phyloP scores from a whole-genome alignment of 1,140 invertebrate species.

The Neodiprion virginianus region DNA sequence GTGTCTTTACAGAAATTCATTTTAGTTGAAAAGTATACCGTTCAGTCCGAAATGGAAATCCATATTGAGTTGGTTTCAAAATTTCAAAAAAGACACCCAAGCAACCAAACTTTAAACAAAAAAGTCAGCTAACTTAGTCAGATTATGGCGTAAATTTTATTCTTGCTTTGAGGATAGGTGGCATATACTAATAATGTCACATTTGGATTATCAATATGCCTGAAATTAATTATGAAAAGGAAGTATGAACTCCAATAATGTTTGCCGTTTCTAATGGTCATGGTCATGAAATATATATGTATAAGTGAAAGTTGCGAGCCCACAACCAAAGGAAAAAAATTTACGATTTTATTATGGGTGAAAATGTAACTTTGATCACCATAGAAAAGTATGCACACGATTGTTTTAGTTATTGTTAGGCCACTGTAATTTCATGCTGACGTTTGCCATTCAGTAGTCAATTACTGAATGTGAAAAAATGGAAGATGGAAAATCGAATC shows the following conservation, averaged over 20 bases:
- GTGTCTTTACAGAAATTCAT: too few relatives aligned
- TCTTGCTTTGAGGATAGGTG: too few relatives aligned
- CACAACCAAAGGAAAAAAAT: background rate
- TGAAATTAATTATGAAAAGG: background rate
- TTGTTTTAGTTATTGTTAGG: slow-evolving; percentile 3
- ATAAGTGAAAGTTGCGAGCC: background rate
- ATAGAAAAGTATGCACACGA: background rate
- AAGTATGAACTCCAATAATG: background rate
- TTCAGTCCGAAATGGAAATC: too few relatives aligned
- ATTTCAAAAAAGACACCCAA: too few relatives aligned
- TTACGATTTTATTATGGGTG: background rate
- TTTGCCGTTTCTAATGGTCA: background rate
- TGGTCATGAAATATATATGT: background rate
- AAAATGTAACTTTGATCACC: background rate
- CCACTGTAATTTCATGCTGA: background rate
- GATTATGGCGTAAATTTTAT: too few relatives aligned
- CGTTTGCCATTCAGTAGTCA: background rate
- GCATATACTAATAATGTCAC: too few relatives aligned
- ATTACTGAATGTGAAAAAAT: background rate
- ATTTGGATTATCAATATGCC: background rate
- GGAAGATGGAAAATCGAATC: background rate
- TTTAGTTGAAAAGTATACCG: too few relatives aligned
- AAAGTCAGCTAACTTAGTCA: too few relatives aligned
- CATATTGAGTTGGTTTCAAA: too few relatives aligned
- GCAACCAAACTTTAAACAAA: too few relatives aligned